Percentiles rank a stretch among this genome's conserved stretches.
These are phyloP conservation scores for Stenchaetothrips biformis DNA, from an alignment of 2,888 invertebrate species.

Conservation along the genomic window DNA sequence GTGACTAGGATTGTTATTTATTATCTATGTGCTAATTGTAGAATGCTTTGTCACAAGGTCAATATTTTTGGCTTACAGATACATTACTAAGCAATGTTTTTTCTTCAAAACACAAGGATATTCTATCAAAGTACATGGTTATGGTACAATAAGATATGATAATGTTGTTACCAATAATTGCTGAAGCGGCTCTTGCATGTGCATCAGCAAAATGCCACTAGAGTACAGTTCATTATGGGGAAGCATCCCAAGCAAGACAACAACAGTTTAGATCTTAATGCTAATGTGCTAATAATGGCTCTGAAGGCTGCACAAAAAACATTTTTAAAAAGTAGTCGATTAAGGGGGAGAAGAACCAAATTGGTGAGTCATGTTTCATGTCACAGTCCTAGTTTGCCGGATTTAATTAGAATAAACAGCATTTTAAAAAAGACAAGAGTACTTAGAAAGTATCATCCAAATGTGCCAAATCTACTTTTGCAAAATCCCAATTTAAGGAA, in stretches of 20 bases:
- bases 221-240: no score
- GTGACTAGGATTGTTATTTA: constrained; percentile 25
- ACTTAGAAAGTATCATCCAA: background rate
- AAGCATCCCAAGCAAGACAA: no score
- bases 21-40: constrained; percentile 16
- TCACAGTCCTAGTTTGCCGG: background rate
- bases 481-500: background rate
- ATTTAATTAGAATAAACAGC: background rate
- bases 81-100: background rate
- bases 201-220: no score
- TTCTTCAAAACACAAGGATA: background rate
- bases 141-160: constrained; percentile 1
- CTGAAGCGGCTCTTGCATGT: no score
- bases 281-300: no score
- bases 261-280: no score
- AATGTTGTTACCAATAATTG: background rate
- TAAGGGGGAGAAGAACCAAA: background rate
- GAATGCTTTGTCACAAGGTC: background rate
- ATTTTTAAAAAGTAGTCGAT: background rate
- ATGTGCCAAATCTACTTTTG: background rate
- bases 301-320: background rate
- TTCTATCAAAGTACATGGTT: constrained; percentile 4
- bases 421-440: background rate
- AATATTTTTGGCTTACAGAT: constrained; percentile 19
- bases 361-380: background rate